These are phyloP conservation scores for Drosophila neotestacea DNA, from an alignment of 2,888 invertebrate genomes.

Conservation along the genomic window DNA sequence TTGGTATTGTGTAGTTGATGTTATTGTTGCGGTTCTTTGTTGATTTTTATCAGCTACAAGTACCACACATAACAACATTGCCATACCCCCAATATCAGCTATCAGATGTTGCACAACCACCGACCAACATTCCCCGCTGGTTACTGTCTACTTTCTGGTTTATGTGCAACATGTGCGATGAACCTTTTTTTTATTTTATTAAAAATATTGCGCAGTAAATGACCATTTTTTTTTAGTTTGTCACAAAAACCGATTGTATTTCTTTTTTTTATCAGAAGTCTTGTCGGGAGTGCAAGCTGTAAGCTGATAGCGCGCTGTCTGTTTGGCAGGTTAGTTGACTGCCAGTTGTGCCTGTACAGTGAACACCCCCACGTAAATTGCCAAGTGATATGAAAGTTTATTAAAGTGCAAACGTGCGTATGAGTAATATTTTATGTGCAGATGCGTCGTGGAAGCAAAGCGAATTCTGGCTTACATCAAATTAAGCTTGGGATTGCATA, in stretches of 20 bases:
- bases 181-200: slow-evolving; percentile 9
- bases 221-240: slow-evolving; percentile 31
- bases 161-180: slow-evolving; percentile 41
- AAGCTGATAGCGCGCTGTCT: slow-evolving; percentile 25
- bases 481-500: slow-evolving; percentile 40
- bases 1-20: slow-evolving; percentile 42
- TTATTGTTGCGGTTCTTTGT: slow-evolving; percentile 56
- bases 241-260: slow-evolving; percentile 13
- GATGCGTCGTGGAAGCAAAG: slow-evolving; percentile 6
- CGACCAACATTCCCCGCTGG: slow-evolving; percentile 1
- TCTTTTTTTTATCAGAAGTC: slow-evolving; percentile 37
- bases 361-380: slow-evolving; percentile 15
- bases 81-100: slow-evolving; percentile 29
- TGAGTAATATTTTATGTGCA: slow-evolving; percentile 51
- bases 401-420: slow-evolving; percentile 64
- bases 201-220: slow-evolving; percentile 31
- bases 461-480: slow-evolving; percentile 25
- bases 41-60: slow-evolving; percentile 60
- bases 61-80: slow-evolving; percentile 31
- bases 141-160: slow-evolving; percentile 26
- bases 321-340: slow-evolving; percentile 30
- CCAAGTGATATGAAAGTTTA: slow-evolving; percentile 50
- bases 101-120: slow-evolving; percentile 48
- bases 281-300: slow-evolving; percentile 24
- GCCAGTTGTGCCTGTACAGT: slow-evolving; percentile 9